Base-by-base conservation (phyloP, 2,888 invertebrate species). In the Craniophora ligustri region DNA sequence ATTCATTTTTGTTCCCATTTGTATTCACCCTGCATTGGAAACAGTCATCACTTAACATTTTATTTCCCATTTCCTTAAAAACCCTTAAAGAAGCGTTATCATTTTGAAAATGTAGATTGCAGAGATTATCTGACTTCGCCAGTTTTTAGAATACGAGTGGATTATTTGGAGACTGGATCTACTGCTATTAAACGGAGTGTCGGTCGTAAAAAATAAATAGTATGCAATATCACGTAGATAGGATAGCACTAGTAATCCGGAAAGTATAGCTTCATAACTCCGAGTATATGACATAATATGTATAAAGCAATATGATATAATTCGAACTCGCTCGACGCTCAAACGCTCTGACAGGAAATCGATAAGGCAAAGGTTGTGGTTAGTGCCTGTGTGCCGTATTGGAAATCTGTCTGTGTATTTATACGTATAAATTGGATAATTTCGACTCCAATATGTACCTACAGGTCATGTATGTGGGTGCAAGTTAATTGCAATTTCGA, bases 271-370 rank as follows among this genome's bases (percentile, higher is more conserved):
- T 42, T n/a, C n/a, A n/a, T n/a, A n/a, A n/a, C n/a, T n/a, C n/a
- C n/a, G n/a, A n/a, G n/a, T n/a, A n/a, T n/a, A n/a, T n/a, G n/a
- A 44, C 47, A 46, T 49, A 31, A 31, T 15, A 44, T 32, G 10
- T 45, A 50, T 23, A 42, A 46, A 44, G 55, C 54, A 35, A 75
- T 70, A 71, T 73, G 72, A 68, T 65, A 73, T 75, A 69, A 77
- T 76, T 75, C 69, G 60, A 67, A 59, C 57, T 63, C 58, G 72
- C 38, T 71, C 65, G 51, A 58, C 61, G 62, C 60, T 65, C 63
- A 63, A 72, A 66, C 60, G 65, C 51, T 50, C 31, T 69, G 78
- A 77, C 76, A 59, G 61, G 47, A 67, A 75, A 76, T 75, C 76
- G 71, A 78, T 78, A 59, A 51, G 48, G 67, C 54, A 62, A 62